A percentile compares a stretch with the other conserved stretches of the same genome.
phyloP scores from a whole-genome alignment of 2,888 invertebrate species.

The Xylophagus ater region DNA sequence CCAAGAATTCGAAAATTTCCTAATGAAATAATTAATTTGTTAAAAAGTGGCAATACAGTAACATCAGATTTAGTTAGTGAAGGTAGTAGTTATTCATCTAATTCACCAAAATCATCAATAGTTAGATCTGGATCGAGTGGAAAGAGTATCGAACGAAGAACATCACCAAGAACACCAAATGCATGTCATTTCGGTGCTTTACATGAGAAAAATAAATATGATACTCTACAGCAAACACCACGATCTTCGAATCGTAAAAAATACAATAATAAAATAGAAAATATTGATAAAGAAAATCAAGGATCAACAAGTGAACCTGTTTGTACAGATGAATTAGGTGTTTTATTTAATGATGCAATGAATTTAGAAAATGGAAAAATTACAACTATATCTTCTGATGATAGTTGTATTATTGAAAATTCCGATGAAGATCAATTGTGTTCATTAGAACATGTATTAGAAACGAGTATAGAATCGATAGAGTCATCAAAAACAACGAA shows the following conservation, averaged over 20 bases:
- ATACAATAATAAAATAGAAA: no score
- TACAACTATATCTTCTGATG: background rate
- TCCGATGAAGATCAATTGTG: background rate
- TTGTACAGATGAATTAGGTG: slow-evolving; percentile 24
- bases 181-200: no score
- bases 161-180: no score
- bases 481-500: background rate
- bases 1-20: slow-evolving; percentile 4
- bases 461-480: no score
- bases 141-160: no score
- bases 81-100: no score
- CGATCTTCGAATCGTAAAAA: no score
- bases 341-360: slow-evolving; percentile 30
- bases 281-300: background rate
- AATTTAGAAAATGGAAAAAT: slow-evolving; percentile 23
- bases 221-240: background rate
- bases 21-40: background rate
- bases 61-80: no score
- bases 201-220: background rate
- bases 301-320: background rate
- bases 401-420: background rate
- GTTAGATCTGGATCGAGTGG: no score
- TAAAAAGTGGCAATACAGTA: no score
- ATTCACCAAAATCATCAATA: no score
- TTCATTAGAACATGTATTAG: no score